Conservation (phyloP, 2,113 vertebrate species). For the Scophthalmus maximus region DNA sequence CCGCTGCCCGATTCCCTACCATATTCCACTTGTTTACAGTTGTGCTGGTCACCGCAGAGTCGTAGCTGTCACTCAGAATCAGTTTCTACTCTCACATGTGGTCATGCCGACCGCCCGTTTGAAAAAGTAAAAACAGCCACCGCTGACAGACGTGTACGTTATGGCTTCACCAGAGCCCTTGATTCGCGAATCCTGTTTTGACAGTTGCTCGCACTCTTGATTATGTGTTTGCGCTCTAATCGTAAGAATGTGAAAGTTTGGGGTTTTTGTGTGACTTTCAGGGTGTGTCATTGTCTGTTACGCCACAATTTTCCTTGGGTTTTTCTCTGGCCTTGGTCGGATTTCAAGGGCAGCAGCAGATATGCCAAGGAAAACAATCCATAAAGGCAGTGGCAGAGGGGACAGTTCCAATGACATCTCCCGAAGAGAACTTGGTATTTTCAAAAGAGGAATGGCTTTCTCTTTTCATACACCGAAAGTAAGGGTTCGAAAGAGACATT, state of each 20-base stretch:
- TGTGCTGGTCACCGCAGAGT: conserved; percentile 36
- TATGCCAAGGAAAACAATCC: conserved; percentile 26
- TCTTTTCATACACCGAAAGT: not conserved
- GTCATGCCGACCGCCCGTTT: conserved; percentile 48
- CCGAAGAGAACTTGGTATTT: not conserved
- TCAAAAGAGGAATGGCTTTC: not conserved
- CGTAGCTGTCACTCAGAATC: conserved; percentile 62
- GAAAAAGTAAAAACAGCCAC: conserved; percentile 20
- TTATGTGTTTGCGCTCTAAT: conserved; percentile 2
- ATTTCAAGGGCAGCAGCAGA: conserved; percentile 5
- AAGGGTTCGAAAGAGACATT: not conserved
- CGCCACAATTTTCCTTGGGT: conserved; percentile 5
- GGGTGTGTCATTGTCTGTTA: conserved; percentile 24
- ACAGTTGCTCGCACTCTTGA: conserved; percentile 14
- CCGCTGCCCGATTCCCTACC: conserved; percentile 12
- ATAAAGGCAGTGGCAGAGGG: conserved; percentile 11
- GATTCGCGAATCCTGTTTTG: conserved; percentile 37
- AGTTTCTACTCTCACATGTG: conserved; percentile 58
- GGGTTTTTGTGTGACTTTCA: conserved; percentile 4
- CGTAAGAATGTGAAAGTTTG: conserved; percentile 8
- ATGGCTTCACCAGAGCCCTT: conserved; percentile 25
- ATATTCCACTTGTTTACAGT: conserved; percentile 63
- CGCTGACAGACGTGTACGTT: conserved; percentile 53
- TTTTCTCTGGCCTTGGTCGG: not conserved
- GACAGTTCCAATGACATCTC: conserved; percentile 2